Base-by-base conservation (phyloP, 2,888 invertebrate species). In the Sminthurides aquaticus region DNA sequence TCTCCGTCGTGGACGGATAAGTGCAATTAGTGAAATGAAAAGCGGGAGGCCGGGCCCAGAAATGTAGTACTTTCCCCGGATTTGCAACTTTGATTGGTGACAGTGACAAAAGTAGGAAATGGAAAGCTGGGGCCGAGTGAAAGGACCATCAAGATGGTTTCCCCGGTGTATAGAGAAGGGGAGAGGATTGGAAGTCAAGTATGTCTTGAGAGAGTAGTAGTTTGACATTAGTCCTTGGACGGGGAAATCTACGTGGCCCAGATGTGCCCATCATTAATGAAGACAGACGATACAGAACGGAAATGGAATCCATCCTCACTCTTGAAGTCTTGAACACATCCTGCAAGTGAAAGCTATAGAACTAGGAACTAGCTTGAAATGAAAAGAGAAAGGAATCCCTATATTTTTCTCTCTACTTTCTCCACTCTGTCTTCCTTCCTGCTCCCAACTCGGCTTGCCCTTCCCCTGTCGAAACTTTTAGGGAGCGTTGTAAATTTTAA, bases 191-290 rank as follows among this genome's bases (percentile, higher is more conserved):
- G 43, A 15, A 34, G 8, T 34, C 43, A 15, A 34, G 43, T 34
- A 34, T 34, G 43, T 34, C 43, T 34, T 34, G 5, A 15, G 43
- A 34, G 43, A 34, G 8, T 34, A 34, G 8, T 34, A 34, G 43
- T 34, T 34, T 34, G 15, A 34, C 43, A 34, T 34, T 5, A 34
- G 8, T 34, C 15, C 15, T 5, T 34, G 5, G 43, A 34, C 8
- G 43, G 43, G 43, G 43, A 34, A 34, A 34, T 34, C 43, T 34
- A 34, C 43, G 43, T 34, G 43, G 8, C 43, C 43, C 52, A 52
- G 18, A 22, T 52, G 52, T 52, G 52, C 52, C 52, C 52, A 22
- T 52, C 52, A 52, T 52, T 52, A 52, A 52, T 52, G 52, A 52
- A 52, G 52, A 52, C 52, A 52, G 52, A 52, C 52, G 52, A 52